These are phyloP conservation scores for Pangasianodon hypophthalmus DNA, from an alignment of 2,113 vertebrate genomes.

Conservation along the genomic window DNA sequence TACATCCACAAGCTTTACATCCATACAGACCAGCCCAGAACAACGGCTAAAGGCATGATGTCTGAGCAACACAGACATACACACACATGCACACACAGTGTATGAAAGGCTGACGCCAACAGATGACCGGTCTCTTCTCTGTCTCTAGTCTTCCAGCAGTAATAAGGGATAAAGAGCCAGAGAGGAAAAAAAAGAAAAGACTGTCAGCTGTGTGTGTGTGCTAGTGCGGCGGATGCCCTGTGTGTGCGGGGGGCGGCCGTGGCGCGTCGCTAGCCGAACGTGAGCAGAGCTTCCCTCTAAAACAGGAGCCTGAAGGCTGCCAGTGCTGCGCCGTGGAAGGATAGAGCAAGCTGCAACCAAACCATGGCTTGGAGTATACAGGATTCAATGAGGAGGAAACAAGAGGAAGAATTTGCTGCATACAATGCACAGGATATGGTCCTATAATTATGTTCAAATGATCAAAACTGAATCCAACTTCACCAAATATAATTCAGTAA, in stretches of 20 bases:
- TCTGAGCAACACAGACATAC: slow-evolving; percentile 52
- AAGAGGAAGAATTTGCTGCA: slow-evolving; percentile 46
- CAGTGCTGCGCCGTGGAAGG: slow-evolving; percentile 63
- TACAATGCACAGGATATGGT: not conserved
- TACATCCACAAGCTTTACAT: slow-evolving; percentile 62
- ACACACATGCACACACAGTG: slow-evolving; percentile 57
- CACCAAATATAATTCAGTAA: not conserved
- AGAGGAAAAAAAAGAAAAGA: not conserved
- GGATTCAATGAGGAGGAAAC: slow-evolving; percentile 49
- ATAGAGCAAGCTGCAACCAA: slow-evolving; percentile 64
- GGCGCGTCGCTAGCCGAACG: slow-evolving; percentile 75
- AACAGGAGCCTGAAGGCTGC: slow-evolving; percentile 80
- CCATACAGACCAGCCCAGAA: slow-evolving; percentile 56
- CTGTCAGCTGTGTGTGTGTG: slow-evolving; percentile 50
- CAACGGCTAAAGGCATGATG: slow-evolving; percentile 60
- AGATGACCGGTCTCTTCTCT: slow-evolving; percentile 62
- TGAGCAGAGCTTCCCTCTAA: slow-evolving; percentile 71
- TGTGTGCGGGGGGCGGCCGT: slow-evolving; percentile 64
- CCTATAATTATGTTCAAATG: not conserved
- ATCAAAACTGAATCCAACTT: not conserved
- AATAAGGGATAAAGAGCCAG: slow-evolving; percentile 52
- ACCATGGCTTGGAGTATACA: slow-evolving; percentile 64
- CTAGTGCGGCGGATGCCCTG: slow-evolving; percentile 64
- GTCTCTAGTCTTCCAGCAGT: slow-evolving; percentile 56
- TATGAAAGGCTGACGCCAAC: slow-evolving; percentile 67